Evolutionary conservation across 2,888 invertebrate genomes (phyloP).

Genomic region (Phlogophora meticulosa): DNA sequence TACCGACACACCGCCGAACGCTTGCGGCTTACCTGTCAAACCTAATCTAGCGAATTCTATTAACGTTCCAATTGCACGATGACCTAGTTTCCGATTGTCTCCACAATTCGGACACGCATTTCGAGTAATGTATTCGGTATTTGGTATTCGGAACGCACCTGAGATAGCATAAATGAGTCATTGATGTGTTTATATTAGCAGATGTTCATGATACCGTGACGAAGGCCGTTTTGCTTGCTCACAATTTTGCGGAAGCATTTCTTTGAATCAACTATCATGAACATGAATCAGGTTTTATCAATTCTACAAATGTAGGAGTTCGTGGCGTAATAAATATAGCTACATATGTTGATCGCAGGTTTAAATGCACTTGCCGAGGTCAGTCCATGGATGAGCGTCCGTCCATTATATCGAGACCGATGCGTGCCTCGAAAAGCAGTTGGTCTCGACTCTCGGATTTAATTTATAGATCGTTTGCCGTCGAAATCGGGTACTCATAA

Average conservation of each 20-base stretch:
- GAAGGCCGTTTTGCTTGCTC: constrained; percentile 47
- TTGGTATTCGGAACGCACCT: constrained; percentile 66
- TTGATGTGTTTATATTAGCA: constrained; percentile 64
- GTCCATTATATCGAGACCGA: too few relatives aligned
- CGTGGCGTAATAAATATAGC: too few relatives aligned
- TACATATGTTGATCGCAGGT: too few relatives aligned
- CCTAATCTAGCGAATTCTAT: constrained; percentile 61
- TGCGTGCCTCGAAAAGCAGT: too few relatives aligned
- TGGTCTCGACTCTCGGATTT: too few relatives aligned
- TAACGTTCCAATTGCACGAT: constrained; percentile 60
- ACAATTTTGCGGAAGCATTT: constrained; percentile 46
- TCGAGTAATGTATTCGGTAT: constrained; percentile 59
- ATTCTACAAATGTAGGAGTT: too few relatives aligned
- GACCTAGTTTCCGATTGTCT: constrained; percentile 68
- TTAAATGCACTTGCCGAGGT: too few relatives aligned
- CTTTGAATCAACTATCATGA: constrained; percentile 39
- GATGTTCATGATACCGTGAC: constrained; percentile 55
- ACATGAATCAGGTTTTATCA: constrained; percentile 22
- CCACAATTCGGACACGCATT: constrained; percentile 66
- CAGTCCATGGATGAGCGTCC: too few relatives aligned
- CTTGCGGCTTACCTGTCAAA: constrained; percentile 50
- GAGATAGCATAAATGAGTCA: constrained; percentile 66
- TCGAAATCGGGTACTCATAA: too few relatives aligned
- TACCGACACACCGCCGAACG: constrained; percentile 29
- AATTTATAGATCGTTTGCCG: too few relatives aligned